Evolutionary conservation across 2,888 invertebrate genomes (phyloP), one percentile per base, ranked within the genome.

Genomic region (Chloromyia formosa): DNA sequence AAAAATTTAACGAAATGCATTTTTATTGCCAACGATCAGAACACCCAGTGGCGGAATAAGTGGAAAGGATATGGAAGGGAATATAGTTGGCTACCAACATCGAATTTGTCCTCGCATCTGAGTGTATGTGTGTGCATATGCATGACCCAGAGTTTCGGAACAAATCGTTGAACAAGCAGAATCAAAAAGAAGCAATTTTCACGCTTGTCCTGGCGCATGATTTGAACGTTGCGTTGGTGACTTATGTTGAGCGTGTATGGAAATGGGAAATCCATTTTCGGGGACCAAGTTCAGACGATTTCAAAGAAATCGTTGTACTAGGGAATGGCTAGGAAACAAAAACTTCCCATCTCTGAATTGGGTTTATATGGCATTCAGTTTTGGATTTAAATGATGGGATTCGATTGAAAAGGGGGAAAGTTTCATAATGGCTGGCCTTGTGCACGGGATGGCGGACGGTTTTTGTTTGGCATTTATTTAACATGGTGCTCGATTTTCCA

Each of bases 151-250:
- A 62, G 27, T 35, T 66, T 49, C 27, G 56, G 18, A 35, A 69
- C 53, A 22, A 69, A 69, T 69, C 42, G 54, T 54, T 56, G 40
- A 71, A 71, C 71, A 58, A 71, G 71, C 69, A 71, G 22, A 66
- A 71, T 71, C 56, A 35, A 56, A 56, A 56, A 23, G 27, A 49
- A 23, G 58, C 56, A 56, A 71, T 71, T 71, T 71, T 58, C 71
- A 71, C 58, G 71, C 56, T 40, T 71, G 71, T 71, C 71, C 40
- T 40, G 58, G 20, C 71, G 71, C 42, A 56, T 71, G 71, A 71
- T 71, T 71, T 56, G 71, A 58, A 58, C 71, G 58, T 56, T 14
- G 71, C 71, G 58, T 56, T 14, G 71, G 71, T 71, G 71, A 71
- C 71, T 71, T 71, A 56, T 56, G 71, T 40, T 54, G n/a, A 27